phyloP scores from a whole-genome alignment of 2,888 invertebrate genomes.

The Drosophila neonasuta region DNA sequence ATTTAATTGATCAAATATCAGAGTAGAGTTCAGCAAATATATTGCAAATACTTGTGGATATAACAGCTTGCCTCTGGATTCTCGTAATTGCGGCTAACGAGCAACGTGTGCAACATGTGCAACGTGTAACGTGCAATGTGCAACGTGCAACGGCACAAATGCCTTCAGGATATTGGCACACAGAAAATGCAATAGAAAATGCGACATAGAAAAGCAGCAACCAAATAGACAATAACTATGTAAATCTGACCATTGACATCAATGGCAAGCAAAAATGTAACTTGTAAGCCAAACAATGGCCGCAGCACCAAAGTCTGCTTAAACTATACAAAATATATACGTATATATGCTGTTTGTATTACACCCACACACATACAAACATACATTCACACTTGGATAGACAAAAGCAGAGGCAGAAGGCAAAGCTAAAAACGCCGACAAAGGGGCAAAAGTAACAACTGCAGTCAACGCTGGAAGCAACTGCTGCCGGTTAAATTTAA shows the following conservation, averaged over 20 bases:
- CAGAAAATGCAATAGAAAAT: conserved; percentile 10
- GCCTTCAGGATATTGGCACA: conserved; percentile 46
- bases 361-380: neutral
- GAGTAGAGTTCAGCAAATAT: conserved; percentile 6
- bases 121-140: conserved; percentile 15
- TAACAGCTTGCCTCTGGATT: conserved; percentile 2
- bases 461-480: conserved; percentile 31
- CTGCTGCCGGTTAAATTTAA: conserved; percentile 53
- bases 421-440: conserved; percentile 36
- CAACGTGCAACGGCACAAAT: conserved; percentile 26
- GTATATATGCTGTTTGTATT: conserved; percentile 10
- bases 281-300: conserved; percentile 51
- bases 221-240: conserved; percentile 10
- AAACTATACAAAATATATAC: conserved; percentile 11
- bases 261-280: conserved; percentile 49
- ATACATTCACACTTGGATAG: conserved; percentile 9
- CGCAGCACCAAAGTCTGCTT: conserved; percentile 26
- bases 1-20: conserved; percentile 48
- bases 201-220: conserved; percentile 4
- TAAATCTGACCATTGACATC: conserved; percentile 38
- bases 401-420: conserved; percentile 8
- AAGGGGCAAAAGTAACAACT: conserved; percentile 28
- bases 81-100: conserved; percentile 57
- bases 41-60: conserved; percentile 3
- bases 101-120: conserved; percentile 29